A percentile compares a stretch with the other conserved stretches of the same genome.
These are phyloP conservation scores for Monopterus albus DNA, from an alignment of 2,113 vertebrate genomes.

Conservation along the genomic window DNA sequence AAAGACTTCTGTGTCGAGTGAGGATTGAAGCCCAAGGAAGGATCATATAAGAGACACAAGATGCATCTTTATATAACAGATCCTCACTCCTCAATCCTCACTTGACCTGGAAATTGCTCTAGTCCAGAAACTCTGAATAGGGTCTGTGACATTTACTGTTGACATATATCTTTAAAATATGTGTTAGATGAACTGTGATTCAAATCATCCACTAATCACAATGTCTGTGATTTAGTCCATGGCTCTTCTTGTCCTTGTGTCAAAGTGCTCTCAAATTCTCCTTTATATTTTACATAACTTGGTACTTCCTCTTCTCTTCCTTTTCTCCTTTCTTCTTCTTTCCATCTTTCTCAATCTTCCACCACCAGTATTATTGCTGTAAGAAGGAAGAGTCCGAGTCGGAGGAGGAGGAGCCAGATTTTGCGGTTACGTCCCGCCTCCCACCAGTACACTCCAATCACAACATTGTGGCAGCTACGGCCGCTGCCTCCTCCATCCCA, in stretches of 20 bases:
- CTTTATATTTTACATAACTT: not conserved
- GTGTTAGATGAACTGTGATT: no score
- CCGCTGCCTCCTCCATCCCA: conserved; percentile 78
- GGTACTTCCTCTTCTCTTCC: not conserved
- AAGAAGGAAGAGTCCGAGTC: conserved; percentile 94
- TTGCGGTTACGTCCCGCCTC: conserved; percentile 89
- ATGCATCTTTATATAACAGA: no score
- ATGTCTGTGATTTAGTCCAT: not conserved
- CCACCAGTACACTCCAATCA: conserved; percentile 92
- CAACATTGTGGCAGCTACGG: conserved; percentile 87
- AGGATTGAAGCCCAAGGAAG: no score
- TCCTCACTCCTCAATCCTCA: no score
- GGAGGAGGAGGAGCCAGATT: conserved; percentile 98
- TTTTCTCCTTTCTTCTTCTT: not conserved
- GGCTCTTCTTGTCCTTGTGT: not conserved
- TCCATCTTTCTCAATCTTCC: not conserved
- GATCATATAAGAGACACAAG: no score
- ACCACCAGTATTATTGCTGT: conserved; percentile 94
- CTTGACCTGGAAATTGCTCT: no score
- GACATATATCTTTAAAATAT: no score
- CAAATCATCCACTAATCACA: not conserved
- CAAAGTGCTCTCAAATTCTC: not conserved
- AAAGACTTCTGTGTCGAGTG: no score
- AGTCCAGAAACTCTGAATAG: no score
- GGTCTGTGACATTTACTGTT: not conserved